Conservation (phyloP, 1,140 invertebrate genomes). For the Delia radicum region DNA sequence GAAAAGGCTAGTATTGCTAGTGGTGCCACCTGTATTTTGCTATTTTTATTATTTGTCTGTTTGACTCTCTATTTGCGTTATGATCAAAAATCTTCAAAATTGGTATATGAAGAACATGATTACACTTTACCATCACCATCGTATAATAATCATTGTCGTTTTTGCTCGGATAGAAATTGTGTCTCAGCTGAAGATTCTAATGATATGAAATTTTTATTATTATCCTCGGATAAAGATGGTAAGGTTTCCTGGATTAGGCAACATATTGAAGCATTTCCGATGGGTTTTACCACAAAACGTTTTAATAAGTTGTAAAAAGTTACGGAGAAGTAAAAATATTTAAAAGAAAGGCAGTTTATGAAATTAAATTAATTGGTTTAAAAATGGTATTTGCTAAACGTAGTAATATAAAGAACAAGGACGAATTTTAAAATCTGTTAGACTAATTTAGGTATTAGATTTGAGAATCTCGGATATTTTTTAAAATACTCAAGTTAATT, state of each 20-base stretch:
- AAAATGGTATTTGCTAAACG: neutral
- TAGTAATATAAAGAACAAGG: no score
- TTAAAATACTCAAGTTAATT: no score
- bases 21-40: constrained; percentile 82
- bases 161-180: constrained; percentile 21
- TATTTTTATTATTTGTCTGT: constrained; percentile 84
- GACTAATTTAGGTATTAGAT: no score
- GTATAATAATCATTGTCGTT: constrained; percentile 6
- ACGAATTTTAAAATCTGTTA: no score
- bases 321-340: neutral
- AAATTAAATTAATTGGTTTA: neutral
- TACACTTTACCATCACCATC: neutral
- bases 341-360: neutral
- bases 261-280: constrained; percentile 28
- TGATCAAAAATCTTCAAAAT: constrained; percentile 61
- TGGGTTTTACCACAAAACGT: constrained; percentile 46
- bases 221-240: neutral
- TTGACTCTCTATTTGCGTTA: constrained; percentile 78
- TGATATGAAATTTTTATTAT: constrained; percentile 9
- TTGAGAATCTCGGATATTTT: no score
- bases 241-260: constrained; percentile 19
- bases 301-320: constrained; percentile 40
- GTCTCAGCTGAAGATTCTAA: constrained; percentile 12
- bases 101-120: constrained; percentile 11
- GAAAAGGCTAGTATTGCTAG: constrained; percentile 89